Base-by-base conservation (phyloP, 1,140 invertebrate genomes). In the Drosophila murphyi region DNA sequence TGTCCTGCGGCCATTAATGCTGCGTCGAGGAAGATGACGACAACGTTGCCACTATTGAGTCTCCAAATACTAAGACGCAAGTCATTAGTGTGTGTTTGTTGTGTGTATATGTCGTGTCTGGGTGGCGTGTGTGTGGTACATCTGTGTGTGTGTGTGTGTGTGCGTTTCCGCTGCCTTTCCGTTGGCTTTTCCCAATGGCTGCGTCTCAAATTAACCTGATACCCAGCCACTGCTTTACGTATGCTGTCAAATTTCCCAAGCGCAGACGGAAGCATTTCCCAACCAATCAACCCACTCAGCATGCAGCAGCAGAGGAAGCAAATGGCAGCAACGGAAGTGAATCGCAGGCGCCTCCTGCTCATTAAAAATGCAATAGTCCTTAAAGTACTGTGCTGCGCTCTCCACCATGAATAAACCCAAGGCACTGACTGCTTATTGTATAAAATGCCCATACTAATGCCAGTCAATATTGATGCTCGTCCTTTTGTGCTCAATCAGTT, bases 1-100 rank as follows among this genome's bases (percentile, higher is more conserved):
- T 85, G 81, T 64, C 77, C 73, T 85, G 69, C 77, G 77, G 74
- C 81, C 70, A 80, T 77, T 85, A 83, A 83, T 72, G 45, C 34
- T 48, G 43, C 52, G 61, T 39, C 28, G 51, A 47, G 47, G 43
- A 32, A 76, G 76, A 56, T 43, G 57, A 69, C 56, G 69, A 60
- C 69, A 35, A 62, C 50, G 50, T 50, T 56, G 72, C 65, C 63
- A 60, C 34, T 32, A 45, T 47, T 32, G 10, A 43, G 39, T 43
- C 28, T 43, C 55, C 29, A 57, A 45, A 34, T 56, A 48, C n/a
- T 4, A n/a, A 32, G 12, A 8, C 34, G 20, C 1, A 20, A 20
- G 20, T 20, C 20, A 20, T 20, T 20, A 20, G 20, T 20, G 20
- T 20, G 20, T 20, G 20, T 20, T 20, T 20, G 20, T 10, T 56